phyloP scores from a whole-genome alignment of 2,888 invertebrate species.

The Melieria omissa region DNA sequence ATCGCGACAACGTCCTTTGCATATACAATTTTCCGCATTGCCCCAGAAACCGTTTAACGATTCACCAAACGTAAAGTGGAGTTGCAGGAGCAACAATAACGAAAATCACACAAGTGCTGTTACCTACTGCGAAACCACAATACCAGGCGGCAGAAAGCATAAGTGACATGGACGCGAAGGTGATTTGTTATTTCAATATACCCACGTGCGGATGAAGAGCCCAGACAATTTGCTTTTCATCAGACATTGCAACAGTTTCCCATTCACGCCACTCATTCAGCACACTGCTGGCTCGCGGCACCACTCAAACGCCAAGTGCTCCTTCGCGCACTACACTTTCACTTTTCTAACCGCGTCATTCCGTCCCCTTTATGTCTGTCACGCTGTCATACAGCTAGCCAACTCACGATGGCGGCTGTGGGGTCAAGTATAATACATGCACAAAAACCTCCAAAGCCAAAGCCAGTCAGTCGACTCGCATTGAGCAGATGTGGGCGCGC shows the following conservation, averaged over 20 bases:
- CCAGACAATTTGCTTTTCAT: neutral
- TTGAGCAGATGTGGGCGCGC: conserved; percentile 16
- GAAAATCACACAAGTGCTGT: no score
- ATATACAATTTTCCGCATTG: no score
- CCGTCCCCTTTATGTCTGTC: conserved; percentile 17
- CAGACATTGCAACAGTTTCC: neutral
- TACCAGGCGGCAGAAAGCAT: no score
- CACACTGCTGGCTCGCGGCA: no score
- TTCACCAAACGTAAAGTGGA: no score
- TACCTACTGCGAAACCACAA: no score
- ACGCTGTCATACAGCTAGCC: conserved; percentile 7
- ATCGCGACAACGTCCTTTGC: no score
- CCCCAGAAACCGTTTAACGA: no score
- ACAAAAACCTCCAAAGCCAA: neutral
- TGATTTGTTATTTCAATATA: conserved; percentile 12
- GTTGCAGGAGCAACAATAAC: no score
- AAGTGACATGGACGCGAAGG: conserved; percentile 25
- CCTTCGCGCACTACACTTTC: conserved; percentile 27
- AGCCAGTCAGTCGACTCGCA: conserved; percentile 22
- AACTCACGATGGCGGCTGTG: conserved; percentile 8
- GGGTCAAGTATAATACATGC: neutral
- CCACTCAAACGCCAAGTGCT: neutral
- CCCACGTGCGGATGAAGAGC: neutral
- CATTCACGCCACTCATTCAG: neutral
- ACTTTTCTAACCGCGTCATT: conserved; percentile 18